Percentiles rank a stretch among this genome's conserved stretches.
phyloP scores from a whole-genome alignment of 2,113 vertebrate species.

The Bubo blakistoni region DNA sequence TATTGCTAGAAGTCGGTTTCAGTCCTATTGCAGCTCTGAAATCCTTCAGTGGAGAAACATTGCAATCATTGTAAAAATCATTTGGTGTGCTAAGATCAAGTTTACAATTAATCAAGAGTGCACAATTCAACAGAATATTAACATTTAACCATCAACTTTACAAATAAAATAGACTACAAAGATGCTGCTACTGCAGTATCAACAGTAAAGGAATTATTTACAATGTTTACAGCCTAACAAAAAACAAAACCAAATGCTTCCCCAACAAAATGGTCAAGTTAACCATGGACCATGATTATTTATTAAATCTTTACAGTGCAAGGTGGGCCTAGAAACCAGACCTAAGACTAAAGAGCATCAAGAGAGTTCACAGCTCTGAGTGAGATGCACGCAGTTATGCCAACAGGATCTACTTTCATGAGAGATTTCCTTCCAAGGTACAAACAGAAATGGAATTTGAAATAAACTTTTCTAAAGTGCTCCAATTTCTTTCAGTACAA shows the following conservation, averaged over 20 bases:
- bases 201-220: constrained; percentile 53
- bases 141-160: constrained; percentile 72
- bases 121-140: constrained; percentile 56
- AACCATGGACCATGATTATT: constrained; percentile 14
- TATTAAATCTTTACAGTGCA: constrained; percentile 18
- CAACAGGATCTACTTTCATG: background rate
- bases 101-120: constrained; percentile 56
- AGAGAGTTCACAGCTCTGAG: constrained; percentile 23
- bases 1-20: constrained; percentile 79
- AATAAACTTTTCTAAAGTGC: constrained; percentile 68
- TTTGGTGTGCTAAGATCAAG: constrained; percentile 63
- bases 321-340: constrained; percentile 17
- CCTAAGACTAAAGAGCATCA: constrained; percentile 20
- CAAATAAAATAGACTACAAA: constrained; percentile 57
- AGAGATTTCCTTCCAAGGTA: background rate
- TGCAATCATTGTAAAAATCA: constrained; percentile 59
- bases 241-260: background rate
- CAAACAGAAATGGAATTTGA: background rate
- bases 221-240: constrained; percentile 55
- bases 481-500: constrained; percentile 45
- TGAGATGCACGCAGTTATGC: background rate
- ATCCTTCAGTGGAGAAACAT: constrained; percentile 65
- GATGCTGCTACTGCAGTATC: constrained; percentile 61
- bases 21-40: constrained; percentile 70
- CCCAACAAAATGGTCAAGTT: background rate